Base-by-base conservation (phyloP, 2,888 invertebrate species). In the Eugnorisma glareosa region DNA sequence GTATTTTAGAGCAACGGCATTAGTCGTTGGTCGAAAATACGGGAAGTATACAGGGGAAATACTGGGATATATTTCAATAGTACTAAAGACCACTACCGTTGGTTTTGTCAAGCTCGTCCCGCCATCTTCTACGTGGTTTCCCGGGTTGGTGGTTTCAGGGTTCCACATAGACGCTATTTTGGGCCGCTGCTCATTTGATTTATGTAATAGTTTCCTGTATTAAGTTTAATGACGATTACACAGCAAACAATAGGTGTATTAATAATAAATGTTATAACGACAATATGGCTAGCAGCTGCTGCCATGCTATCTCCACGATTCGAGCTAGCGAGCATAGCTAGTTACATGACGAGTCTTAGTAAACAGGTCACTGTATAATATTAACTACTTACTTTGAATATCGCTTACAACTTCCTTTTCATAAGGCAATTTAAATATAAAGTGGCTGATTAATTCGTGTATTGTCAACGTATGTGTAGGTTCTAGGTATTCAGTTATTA, bases 311-410 rank as follows among this genome's bases (percentile, higher is more conserved):
- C 85, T 75, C 61, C 48, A 64, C 64, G 57, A 51, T 43, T 64
- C 75, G 69, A 84, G 71, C 74, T n/a, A n/a, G n/a, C n/a, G n/a
- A n/a, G 73, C 37, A n/a, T 59, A 66, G 21, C 21, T 57, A 54
- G 37, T 48, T 67, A 71, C 68, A 64, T 76, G 67, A 81, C 57
- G 54, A 83, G 63, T 77, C 71, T 85, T 69, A 75, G 70, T 79
- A 86, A 82, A 87, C 87, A 75, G 87, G 85, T 86, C 86, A 87
- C 51, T 71, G 82, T 85, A 85, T 87, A 75, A 75, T 77, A 70
- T 78, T 85, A 87, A 81, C 78, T 81, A 76, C 79, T 69, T 82
- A 82, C 66, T 75, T 77, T 86, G 81, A 84, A 84, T 86, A 86
- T 74, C 73, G 75, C 48, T 87, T 87, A 82, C 76, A 78, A 87